Evolutionary conservation across 2,797 vertebrate genomes (phyloP), one percentile per base, ranked within the genome.

Genomic region (Poeciliopsis presidionis): DNA sequence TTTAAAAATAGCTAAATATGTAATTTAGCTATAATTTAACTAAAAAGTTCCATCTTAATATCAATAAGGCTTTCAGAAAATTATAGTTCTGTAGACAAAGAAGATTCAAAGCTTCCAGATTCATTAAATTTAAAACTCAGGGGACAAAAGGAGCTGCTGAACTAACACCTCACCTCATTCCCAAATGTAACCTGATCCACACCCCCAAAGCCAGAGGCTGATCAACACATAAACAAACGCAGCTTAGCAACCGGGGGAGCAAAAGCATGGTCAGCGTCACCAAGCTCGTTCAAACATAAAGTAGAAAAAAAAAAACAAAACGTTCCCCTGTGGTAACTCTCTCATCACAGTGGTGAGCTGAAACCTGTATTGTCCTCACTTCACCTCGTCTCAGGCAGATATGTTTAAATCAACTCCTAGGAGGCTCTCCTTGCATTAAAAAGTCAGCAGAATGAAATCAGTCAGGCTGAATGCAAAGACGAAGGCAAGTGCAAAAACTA

Each of bases 141-240:
- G 90, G 89, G 90, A 93, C 93, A 94, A 93, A 93, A 86, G 87
- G 93, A 91, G 87, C 67, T 89, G 91, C 91, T 92, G 91, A 91
- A 87, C 91, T 81, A 92, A 94, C 91, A 89, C 88, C 86, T 88
- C 90, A 86, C 83, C 89, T 93, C 93, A 91, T 92, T 90, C 90
- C 88, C 89, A 87, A 86, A 89, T 86, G 93, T 89, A 94, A 95
- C 86, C 85, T 76, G 92, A 94, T 87, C 86, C 53, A 70, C 87
- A 75, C 79, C 74, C 25, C 84, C 79, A 79, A 86, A 91, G 92
- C 90, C 90, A 90, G 91, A 89, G 83, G 82, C 88, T 85, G 84
- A 81, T 86, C 82, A 89, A 91, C 90, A 92, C 88, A 92, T 91
- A 94, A 94, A 95, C 92, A 95, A 90, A 92, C 6, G 91, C 77